Evolutionary conservation across 1,140 invertebrate genomes (phyloP), one percentile per base, ranked within the genome.

Genomic region (Pectinophora gossypiella): DNA sequence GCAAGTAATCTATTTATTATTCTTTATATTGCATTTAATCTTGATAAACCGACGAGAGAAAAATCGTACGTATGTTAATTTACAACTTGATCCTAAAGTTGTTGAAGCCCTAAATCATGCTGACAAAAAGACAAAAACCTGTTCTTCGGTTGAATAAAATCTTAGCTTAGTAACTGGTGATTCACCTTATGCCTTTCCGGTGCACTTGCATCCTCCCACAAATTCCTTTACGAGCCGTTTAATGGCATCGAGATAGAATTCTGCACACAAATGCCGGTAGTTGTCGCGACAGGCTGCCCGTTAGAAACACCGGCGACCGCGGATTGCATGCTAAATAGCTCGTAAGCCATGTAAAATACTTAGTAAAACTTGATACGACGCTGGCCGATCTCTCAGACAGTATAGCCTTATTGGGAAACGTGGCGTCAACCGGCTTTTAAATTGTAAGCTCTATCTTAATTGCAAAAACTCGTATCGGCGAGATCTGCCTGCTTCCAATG

Each of bases 311-410:
- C 66, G 66, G 53, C 53, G 51, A 51, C 35, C 9, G 13, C 66
- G 72, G 71, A 65, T 72, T 69, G 77, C 68, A 78, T 81, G 63
- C 65, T 67, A 73, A 81, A 68, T 64, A 60, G 64, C 42, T 36
- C 47, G 40, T 45, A 32, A 64, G 43, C 47, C 54, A 72, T 69
- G 67, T 60, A 61, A 69, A 69, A 60, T 58, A 59, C 57, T 66
- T 47, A 36, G 51, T 66, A 57, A 35, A 64, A 63, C 55, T 49
- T 54, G 48, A 69, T 59, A 61, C 53, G 58, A 51, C 59, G 50
- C 20, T 54, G 49, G 36, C 51, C 48, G 56, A 63, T 59, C 61
- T 61, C 70, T 62, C 57, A 64, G 64, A 58, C 61, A 32, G 56
- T 61, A 15, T 62, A 50, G 32, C 70, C 73, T 63, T 76, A 76